Evolutionary conservation across 2,797 vertebrate genomes (phyloP).

Genomic region (Lutjanus campechanus): DNA sequence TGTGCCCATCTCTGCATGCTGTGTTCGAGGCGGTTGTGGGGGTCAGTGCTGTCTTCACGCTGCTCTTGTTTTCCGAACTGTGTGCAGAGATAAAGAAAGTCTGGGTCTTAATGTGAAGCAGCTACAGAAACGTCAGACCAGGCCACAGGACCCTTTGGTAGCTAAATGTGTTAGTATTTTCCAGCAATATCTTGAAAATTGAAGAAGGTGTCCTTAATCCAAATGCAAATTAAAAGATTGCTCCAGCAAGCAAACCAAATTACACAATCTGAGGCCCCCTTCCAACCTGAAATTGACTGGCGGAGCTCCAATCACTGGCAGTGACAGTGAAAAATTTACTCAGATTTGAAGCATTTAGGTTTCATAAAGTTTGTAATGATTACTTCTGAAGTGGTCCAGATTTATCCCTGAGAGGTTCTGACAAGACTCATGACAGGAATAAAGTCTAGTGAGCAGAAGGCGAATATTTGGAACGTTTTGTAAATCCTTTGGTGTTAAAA

Average conservation of each 20-base stretch:
- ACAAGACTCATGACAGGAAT: not conserved
- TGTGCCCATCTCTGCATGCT: constrained; percentile 21
- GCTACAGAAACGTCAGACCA: not conserved
- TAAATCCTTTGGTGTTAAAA: not conserved
- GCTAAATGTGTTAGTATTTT: constrained; percentile 3
- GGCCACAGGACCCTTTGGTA: not conserved
- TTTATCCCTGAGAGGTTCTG: constrained; percentile 21
- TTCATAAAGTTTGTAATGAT: constrained; percentile 11
- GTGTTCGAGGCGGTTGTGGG: constrained; percentile 17
- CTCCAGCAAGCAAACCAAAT: constrained; percentile 20
- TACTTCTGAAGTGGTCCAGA: not conserved
- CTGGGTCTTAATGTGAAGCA: not conserved
- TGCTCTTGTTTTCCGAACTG: constrained; percentile 34
- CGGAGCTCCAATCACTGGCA: constrained; percentile 11
- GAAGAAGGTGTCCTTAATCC: constrained; percentile 16
- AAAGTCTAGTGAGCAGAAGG: not conserved
- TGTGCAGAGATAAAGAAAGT: constrained; percentile 10
- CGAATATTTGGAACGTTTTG: not conserved
- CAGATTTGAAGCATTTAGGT: constrained; percentile 11
- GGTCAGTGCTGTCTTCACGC: constrained; percentile 39
- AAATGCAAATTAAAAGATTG: constrained; percentile 36
- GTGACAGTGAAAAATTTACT: constrained; percentile 9
- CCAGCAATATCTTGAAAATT: constrained; percentile 3
- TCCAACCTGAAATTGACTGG: constrained; percentile 34
- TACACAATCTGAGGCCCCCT: not conserved